These are phyloP conservation scores for Aspiorhynchus laticeps DNA, from an alignment of 2,113 vertebrate species.

Conservation along the genomic window DNA sequence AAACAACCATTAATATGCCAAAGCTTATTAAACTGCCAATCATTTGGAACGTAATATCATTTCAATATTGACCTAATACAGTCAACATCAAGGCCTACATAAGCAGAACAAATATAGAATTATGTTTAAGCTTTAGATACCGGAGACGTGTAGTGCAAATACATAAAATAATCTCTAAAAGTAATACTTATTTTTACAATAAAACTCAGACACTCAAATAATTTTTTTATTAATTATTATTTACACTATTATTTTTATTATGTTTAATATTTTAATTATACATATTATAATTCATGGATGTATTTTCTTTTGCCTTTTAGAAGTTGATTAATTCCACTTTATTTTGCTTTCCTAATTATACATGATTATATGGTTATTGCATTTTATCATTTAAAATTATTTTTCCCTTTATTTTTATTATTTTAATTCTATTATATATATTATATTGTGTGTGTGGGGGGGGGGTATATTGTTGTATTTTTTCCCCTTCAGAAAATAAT, in stretches of 20 bases:
- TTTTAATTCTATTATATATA: neutral
- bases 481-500: neutral
- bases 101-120: neutral
- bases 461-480: neutral
- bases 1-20: neutral
- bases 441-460: neutral
- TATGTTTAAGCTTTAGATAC: neutral
- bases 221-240: too few relatives aligned
- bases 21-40: conserved; percentile 20
- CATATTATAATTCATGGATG: neutral
- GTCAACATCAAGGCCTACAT: neutral
- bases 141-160: neutral
- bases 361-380: neutral
- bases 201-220: neutral
- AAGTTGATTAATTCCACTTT: neutral
- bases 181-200: neutral
- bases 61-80: conserved; percentile 6
- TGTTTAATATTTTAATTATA: neutral
- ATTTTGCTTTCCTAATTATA: neutral
- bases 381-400: neutral
- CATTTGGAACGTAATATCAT: neutral
- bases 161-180: neutral
- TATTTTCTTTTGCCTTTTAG: neutral
- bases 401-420: neutral
- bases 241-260: neutral